Conservation (phyloP, 2,113 vertebrate genomes). For the Odocoileus virginianus region DNA sequence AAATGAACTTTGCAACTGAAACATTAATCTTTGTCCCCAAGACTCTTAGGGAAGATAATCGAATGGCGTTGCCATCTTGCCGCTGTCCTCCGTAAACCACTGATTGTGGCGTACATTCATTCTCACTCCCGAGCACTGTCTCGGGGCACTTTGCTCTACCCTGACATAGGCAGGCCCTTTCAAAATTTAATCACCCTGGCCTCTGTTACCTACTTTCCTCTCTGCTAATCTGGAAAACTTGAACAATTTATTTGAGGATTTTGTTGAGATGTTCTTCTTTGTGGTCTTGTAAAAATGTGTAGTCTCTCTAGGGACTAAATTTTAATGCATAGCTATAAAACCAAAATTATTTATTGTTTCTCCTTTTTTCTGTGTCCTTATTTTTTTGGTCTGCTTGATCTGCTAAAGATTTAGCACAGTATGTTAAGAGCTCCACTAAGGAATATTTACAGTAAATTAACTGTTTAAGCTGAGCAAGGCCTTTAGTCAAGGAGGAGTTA, state of each 20-base stretch:
- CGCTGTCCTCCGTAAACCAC: not conserved
- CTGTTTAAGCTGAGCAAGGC: not conserved
- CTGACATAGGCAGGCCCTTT: not conserved
- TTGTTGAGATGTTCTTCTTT: not conserved
- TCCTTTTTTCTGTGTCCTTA: not conserved
- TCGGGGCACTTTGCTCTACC: not conserved
- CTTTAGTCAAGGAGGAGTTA: not conserved
- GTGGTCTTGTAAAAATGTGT: not conserved
- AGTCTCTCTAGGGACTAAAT: not conserved
- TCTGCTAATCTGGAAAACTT: not conserved
- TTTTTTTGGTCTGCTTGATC: not conserved
- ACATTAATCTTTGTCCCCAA: not conserved
- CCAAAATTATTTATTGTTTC: not conserved
- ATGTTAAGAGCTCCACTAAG: not conserved
- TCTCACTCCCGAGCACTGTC: not conserved
- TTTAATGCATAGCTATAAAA: not conserved
- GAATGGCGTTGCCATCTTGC: not conserved
- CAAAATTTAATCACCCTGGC: not conserved
- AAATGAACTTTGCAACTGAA: not conserved
- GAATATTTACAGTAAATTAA: not conserved
- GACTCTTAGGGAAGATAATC: not conserved
- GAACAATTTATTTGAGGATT: not conserved
- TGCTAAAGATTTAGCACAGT: not conserved
- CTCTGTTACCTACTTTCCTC: not conserved
- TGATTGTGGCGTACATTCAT: not conserved